Evolutionary conservation across 2,888 invertebrate genomes (phyloP).

Genomic region (Lapara coniferarum): DNA sequence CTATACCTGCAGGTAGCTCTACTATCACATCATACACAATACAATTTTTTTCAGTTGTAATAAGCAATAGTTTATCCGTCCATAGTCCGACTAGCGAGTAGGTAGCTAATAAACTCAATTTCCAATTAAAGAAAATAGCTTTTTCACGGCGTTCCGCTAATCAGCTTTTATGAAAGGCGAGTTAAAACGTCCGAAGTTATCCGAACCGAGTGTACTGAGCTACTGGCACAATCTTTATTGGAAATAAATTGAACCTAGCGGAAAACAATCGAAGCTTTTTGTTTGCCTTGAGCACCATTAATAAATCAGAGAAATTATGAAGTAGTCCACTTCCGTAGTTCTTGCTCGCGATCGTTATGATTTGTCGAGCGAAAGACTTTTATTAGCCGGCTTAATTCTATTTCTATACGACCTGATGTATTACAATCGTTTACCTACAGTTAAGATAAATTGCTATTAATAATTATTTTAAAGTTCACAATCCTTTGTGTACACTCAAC

Average conservation of each 20-base stretch:
- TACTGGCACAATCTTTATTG: conserved; percentile 52
- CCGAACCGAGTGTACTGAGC: conserved; percentile 39
- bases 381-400: conserved; percentile 10
- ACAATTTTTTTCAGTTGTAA: neutral
- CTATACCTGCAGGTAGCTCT: neutral
- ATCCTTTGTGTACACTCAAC: neutral
- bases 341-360: conserved; percentile 15
- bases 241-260: conserved; percentile 59
- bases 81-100: conserved; percentile 36
- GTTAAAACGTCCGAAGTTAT: conserved; percentile 45
- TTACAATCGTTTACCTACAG: neutral
- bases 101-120: conserved; percentile 51
- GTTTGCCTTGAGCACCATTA: conserved; percentile 38
- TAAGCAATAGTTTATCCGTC: neutral
- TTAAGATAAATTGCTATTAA: neutral
- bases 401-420: neutral
- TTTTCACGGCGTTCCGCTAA: conserved; percentile 55
- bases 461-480: no score
- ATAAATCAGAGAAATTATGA: conserved; percentile 25
- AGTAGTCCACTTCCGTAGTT: conserved; percentile 23
- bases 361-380: conserved; percentile 22
- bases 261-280: conserved; percentile 51
- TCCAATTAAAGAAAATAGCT: conserved; percentile 59
- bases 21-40: neutral
- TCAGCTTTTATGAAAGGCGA: conserved; percentile 57